Base-by-base conservation (phyloP, 2,888 invertebrate genomes). In the Epinotia ramella region DNA sequence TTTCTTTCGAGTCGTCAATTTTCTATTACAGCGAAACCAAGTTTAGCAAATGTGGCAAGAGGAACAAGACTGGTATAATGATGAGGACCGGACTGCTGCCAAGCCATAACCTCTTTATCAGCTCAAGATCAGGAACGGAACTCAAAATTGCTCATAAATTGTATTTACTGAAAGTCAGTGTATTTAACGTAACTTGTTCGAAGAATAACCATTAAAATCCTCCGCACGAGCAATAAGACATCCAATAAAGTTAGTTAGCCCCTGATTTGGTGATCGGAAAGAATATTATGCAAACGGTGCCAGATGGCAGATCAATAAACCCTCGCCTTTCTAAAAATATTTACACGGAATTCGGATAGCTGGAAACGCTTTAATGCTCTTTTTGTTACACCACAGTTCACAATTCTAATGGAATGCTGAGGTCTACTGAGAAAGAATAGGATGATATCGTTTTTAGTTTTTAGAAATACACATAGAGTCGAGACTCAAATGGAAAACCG, bases 221-320 rank as follows among this genome's bases (percentile, higher is more conserved):
- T 40, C 40, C 65, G 60, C 49, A 18, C 40, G 71, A 71, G 66
- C 67, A 72, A 72, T 71, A 71, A 71, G 76, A 76, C 60, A 67
- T 71, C 71, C 56, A 76, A 72, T 67, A 72, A 75, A 72, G 60
- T 72, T 70, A 76, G 76, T 75, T 75, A 75, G 65, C 60, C 75
- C 75, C 60, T 56, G 71, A 76, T 76, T 72, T 28, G 71, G 80
- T 80, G 82, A 82, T 84, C 82, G 80, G 82, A 82, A 81, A 81
- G 81, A 81, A 82, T 83, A 84, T 86, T 83, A 83, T 83, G 81
- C 82, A 84, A 83, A 85, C 84, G 84, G 84, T 79, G 79, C 81
- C 84, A 86, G 87, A 86, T 86, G 86, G 78, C 79, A 79, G 81
- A 82, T 83, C 84, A 83, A 86, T 86, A 87, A 82, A 82, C 83